Conservation (phyloP, 1,140 invertebrate species). For the Anoplolepis gracilipes region DNA sequence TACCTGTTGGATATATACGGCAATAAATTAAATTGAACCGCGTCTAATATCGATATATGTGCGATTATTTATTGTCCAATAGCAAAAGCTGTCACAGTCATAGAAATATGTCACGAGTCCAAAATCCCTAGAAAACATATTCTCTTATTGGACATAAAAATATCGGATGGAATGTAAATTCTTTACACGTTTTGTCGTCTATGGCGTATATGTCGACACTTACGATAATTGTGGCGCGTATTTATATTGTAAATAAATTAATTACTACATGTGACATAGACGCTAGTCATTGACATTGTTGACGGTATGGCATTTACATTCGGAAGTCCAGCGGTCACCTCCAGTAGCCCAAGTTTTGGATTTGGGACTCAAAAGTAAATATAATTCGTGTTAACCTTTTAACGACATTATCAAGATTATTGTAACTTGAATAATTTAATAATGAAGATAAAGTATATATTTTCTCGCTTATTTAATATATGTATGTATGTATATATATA, state of each 20-base stretch:
- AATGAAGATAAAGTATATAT: not conserved
- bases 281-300: not conserved
- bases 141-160: too few relatives aligned
- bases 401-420: conserved; percentile 23
- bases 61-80: too few relatives aligned
- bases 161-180: too few relatives aligned
- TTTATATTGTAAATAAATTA: conserved; percentile 21
- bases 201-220: not conserved
- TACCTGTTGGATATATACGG: too few relatives aligned
- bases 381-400: not conserved
- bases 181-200: too few relatives aligned
- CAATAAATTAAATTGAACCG: too few relatives aligned
- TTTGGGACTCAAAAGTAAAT: conserved; percentile 77
- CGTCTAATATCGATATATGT: too few relatives aligned
- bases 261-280: not conserved
- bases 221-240: not conserved
- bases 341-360: conserved; percentile 73
- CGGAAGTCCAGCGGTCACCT: conserved; percentile 76
- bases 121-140: too few relatives aligned
- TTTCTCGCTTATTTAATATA: not conserved
- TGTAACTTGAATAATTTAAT: not conserved
- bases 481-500: too few relatives aligned
- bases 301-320: conserved; percentile 74
- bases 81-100: too few relatives aligned
- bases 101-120: too few relatives aligned